Conservation (phyloP, 2,888 invertebrate species). For the Mythimna impura region DNA sequence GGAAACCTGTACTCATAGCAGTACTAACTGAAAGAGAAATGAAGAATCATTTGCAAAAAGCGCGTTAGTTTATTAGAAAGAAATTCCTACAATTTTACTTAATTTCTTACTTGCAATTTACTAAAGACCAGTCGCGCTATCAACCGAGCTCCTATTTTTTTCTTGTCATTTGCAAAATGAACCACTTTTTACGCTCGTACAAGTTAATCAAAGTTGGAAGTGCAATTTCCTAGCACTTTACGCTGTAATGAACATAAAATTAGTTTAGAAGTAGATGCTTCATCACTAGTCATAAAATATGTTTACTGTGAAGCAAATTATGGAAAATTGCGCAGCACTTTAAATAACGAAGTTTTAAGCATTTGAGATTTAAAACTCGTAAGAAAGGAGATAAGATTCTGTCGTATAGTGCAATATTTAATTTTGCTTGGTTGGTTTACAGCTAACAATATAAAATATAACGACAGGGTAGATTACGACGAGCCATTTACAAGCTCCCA, state of each 20-base stretch:
- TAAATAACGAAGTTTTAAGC: background rate
- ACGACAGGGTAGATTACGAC: too few relatives aligned
- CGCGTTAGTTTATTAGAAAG: background rate
- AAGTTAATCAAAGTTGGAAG: constrained; percentile 50
- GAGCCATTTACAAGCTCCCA: too few relatives aligned
- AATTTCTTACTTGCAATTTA: constrained; percentile 3
- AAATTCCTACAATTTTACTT: background rate
- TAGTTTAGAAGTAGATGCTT: constrained; percentile 37
- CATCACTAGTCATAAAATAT: constrained; percentile 15
- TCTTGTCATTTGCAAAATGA: constrained; percentile 32
- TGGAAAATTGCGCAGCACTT: constrained; percentile 1
- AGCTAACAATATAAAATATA: too few relatives aligned
- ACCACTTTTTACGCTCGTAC: constrained; percentile 24
- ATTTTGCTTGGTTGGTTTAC: too few relatives aligned
- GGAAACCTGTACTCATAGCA: constrained; percentile 3
- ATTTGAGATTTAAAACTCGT: background rate
- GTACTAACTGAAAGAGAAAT: background rate
- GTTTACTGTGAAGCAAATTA: constrained; percentile 16
- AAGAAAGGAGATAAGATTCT: background rate
- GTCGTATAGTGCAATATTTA: background rate
- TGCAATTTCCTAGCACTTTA: constrained; percentile 48
- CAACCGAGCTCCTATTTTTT: constrained; percentile 14
- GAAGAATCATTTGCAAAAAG: background rate
- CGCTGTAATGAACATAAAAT: constrained; percentile 49
- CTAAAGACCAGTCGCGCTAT: background rate